phyloP scores from a whole-genome alignment of 2,797 vertebrate genomes.

The Hybognathus amarus region DNA sequence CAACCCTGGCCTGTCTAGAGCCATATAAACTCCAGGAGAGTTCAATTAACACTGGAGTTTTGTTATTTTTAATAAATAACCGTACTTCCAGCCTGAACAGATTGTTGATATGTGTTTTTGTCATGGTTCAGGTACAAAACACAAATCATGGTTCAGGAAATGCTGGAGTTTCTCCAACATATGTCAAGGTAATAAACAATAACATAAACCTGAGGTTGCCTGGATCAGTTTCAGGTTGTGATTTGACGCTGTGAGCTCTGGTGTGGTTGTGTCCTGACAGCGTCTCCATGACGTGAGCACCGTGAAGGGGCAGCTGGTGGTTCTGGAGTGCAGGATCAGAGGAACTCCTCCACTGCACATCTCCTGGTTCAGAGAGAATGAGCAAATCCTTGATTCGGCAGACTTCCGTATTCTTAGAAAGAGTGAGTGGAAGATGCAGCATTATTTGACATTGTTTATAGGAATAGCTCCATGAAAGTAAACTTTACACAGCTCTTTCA shows the following conservation, averaged over 20 bases:
- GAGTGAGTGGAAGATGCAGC: slow-evolving; percentile 73
- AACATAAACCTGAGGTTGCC: no score
- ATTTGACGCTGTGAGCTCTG: neutral
- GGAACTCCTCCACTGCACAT: slow-evolving; percentile 82
- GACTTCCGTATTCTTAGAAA: slow-evolving; percentile 87
- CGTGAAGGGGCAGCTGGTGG: slow-evolving; percentile 83
- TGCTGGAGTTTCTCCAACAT: slow-evolving; percentile 76
- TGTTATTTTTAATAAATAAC: no score
- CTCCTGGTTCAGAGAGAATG: slow-evolving; percentile 84
- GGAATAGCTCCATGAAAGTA: neutral
- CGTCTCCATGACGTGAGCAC: slow-evolving; percentile 83
- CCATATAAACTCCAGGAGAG: no score
- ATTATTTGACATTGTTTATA: neutral
- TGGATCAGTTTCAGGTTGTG: neutral
- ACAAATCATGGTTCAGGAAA: slow-evolving; percentile 71
- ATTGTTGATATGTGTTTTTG: neutral
- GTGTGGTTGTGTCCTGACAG: slow-evolving; percentile 64
- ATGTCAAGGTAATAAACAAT: slow-evolving; percentile 83
- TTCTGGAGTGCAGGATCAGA: slow-evolving; percentile 84
- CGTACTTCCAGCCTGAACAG: neutral
- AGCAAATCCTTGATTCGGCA: slow-evolving; percentile 82
- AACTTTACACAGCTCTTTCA: neutral
- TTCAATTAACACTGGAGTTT: no score
- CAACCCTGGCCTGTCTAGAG: no score
- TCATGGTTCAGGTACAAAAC: slow-evolving; percentile 77